A percentile compares a stretch with the other conserved stretches of the same genome.
phyloP scores from a whole-genome alignment of 2,797 vertebrate species.

The Cossypha caffra region DNA sequence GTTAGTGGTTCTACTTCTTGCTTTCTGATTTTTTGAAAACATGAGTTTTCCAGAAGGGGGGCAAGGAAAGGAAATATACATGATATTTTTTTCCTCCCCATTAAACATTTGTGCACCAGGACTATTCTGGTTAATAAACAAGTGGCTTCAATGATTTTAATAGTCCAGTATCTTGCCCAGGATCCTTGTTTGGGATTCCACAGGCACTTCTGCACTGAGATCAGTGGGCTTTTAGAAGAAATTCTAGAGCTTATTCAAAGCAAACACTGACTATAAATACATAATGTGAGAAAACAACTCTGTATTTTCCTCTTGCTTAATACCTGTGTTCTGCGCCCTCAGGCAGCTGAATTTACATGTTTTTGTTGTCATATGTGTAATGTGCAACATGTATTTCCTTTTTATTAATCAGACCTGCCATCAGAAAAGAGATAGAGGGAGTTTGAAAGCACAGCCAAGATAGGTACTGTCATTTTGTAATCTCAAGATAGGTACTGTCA shows the following conservation, averaged over 20 bases:
- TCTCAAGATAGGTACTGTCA: neutral
- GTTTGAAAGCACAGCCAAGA: neutral
- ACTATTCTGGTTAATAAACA: neutral
- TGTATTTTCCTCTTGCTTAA: neutral
- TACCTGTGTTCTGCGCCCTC: neutral
- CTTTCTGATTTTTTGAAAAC: neutral
- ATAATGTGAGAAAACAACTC: neutral
- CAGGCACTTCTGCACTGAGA: neutral
- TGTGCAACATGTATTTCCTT: neutral
- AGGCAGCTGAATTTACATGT: neutral
- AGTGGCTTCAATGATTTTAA: neutral
- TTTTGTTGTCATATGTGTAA: neutral
- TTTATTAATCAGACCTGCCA: constrained; percentile 12
- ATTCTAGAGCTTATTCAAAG: neutral
- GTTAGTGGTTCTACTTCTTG: neutral
- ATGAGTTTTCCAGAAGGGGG: accelerated
- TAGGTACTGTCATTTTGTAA: neutral
- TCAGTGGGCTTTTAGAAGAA: neutral
- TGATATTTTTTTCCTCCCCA: accelerated
- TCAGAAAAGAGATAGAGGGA: neutral
- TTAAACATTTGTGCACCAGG: neutral
- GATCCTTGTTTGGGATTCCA: neutral
- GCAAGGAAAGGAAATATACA: accelerated
- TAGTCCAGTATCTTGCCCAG: neutral
- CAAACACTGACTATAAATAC: neutral